Percentiles rank a stretch among this genome's conserved stretches.
Conservation (phyloP, 2,888 invertebrate species). For the Sipha maydis region DNA sequence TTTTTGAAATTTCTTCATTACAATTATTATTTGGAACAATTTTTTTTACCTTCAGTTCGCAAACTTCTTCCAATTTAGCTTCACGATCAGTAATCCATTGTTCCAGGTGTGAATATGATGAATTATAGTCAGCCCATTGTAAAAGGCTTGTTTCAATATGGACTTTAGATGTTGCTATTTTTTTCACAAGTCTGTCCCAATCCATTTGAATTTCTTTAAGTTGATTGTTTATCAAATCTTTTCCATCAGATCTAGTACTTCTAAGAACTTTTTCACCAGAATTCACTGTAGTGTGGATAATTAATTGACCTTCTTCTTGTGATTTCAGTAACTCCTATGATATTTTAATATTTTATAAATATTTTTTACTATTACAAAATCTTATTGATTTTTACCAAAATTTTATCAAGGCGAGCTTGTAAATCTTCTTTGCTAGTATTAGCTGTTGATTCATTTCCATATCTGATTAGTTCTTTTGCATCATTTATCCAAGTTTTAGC, state of each 20-base stretch:
- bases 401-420: slow-evolving; percentile 79
- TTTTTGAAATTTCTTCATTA: background rate
- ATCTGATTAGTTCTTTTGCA: slow-evolving; percentile 83
- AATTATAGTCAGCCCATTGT: slow-evolving; percentile 97
- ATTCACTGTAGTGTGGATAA: slow-evolving; percentile 87
- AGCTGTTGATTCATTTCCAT: slow-evolving; percentile 81
- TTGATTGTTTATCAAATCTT: slow-evolving; percentile 86
- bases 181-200: slow-evolving; percentile 91
- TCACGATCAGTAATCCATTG: slow-evolving; percentile 96
- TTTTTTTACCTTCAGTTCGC: slow-evolving; percentile 76
- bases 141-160: slow-evolving; percentile 88
- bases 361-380: background rate
- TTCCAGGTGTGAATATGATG: slow-evolving; percentile 89
- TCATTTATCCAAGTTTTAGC: slow-evolving; percentile 88
- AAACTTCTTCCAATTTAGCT: slow-evolving; percentile 89
- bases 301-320: slow-evolving; percentile 87
- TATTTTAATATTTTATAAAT: background rate
- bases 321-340: slow-evolving; percentile 81
- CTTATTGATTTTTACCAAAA: slow-evolving; percentile 66
- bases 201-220: slow-evolving; percentile 90
- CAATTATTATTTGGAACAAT: background rate
- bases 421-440: slow-evolving; percentile 84
- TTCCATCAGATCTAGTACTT: slow-evolving; percentile 88
- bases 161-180: slow-evolving; percentile 90
- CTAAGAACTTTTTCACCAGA: slow-evolving; percentile 89